Evolutionary conservation across 2,113 vertebrate species (phyloP), one percentile per base, ranked within the genome.

Genomic region (Podilymbus podiceps): DNA sequence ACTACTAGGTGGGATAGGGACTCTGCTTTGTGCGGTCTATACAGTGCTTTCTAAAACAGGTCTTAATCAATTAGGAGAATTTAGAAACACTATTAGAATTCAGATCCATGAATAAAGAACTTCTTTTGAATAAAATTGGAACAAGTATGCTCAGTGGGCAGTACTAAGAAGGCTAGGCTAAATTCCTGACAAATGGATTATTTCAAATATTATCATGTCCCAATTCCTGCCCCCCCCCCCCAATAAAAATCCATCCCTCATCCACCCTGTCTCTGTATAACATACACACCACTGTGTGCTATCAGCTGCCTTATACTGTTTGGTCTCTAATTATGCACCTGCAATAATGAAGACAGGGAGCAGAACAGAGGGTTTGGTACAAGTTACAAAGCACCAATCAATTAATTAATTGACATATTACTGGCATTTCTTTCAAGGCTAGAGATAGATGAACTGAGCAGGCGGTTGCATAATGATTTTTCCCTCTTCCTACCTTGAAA

Each of bases 391-490:
- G 85, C 64, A 60, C 30, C 59, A 74, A 40, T 92, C 81, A 93
- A 3, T 72, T 78, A 63, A 25, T 27, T 77, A 3, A 46, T 21
- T 85, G 90, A 64, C 68, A 59, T 15, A 16, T 76, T 88, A 60
- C 71, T 90, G 88, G 30, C 63, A 49, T 93, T 77, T 94, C 42
- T 81, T 73, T 91, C 76, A 53, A 86, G 64, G 69, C 88, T 93
- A 23, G 23, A 87, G 78, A 67, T 30, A 69, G 75, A 38, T 90
- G 75, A 96, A 71, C 66, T 23, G 42, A 56, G 49, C 38, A 90
- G 46, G 42, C 1, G 15, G n/a, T 38, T 55, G n/a, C 33, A 38
- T 64, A 63, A 33, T 30, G 53, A 84, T 86, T 89, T 81, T 78
- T 55, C 22, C 47, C 13, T 90, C 60, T 58, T 88, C n/a, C 72